Conservation (phyloP, 1,140 invertebrate species). For the Cyphomyrmex costatus region DNA sequence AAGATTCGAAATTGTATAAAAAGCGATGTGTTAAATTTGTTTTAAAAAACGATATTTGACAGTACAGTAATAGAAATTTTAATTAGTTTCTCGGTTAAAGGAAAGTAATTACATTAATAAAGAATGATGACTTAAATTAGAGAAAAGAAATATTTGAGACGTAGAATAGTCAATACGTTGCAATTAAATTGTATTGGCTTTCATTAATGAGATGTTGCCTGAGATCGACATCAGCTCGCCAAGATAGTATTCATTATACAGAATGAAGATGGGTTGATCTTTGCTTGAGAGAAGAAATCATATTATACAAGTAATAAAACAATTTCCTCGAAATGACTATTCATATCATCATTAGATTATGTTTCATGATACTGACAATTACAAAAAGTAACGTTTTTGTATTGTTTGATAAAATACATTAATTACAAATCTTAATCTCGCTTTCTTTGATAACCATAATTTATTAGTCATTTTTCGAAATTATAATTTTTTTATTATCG, state of each 20-base stretch:
- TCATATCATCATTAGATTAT: background rate
- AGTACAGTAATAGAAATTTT: constrained; percentile 8
- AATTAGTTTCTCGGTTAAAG: constrained; percentile 3
- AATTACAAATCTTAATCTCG: background rate
- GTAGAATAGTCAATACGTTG: constrained; percentile 37
- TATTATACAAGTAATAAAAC: constrained; percentile 39
- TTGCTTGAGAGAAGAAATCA: background rate
- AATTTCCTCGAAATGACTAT: background rate
- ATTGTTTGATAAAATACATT: background rate
- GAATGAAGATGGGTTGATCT: constrained; percentile 21
- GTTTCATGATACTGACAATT: background rate
- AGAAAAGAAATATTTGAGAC: constrained; percentile 21
- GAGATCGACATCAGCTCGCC: constrained; percentile 57
- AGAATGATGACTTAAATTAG: constrained; percentile 27
- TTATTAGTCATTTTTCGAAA: background rate
- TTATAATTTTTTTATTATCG: background rate
- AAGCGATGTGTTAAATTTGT: background rate
- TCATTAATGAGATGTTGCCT: constrained; percentile 63
- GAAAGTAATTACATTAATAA: background rate
- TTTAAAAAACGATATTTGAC: background rate
- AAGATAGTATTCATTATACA: constrained; percentile 72
- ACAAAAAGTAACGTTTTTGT: background rate
- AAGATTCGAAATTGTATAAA: background rate
- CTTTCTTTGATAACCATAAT: background rate
- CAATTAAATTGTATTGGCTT: constrained; percentile 52